Evolutionary conservation across 1,140 invertebrate genomes (phyloP).

Genomic region (Diorhabda elongata): DNA sequence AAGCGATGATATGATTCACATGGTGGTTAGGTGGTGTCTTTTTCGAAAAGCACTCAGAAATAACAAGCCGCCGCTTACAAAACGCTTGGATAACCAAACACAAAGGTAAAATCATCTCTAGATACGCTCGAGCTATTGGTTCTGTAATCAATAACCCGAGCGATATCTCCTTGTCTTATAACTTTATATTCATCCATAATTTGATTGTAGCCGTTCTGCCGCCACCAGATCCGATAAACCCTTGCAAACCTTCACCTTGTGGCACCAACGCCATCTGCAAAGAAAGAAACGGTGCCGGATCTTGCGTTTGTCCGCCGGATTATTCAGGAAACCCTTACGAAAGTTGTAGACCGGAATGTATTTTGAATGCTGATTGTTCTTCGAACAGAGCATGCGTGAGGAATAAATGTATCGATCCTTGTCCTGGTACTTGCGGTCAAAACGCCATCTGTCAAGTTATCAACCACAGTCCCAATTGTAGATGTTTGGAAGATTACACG

Average conservation of each 20-base stretch:
- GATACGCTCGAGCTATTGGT: too few species aligned
- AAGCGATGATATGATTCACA: constrained; percentile 19
- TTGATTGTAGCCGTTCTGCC: constrained; percentile 26
- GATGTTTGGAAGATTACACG: constrained; percentile 64
- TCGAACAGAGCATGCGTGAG: constrained; percentile 75
- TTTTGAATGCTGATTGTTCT: constrained; percentile 76
- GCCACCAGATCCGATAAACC: constrained; percentile 54
- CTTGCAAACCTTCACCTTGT: constrained; percentile 75
- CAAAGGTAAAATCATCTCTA: too few species aligned
- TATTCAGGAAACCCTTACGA: constrained; percentile 73
- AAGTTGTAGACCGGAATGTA: constrained; percentile 75
- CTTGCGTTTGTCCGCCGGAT: constrained; percentile 72
- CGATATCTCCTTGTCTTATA: too few species aligned
- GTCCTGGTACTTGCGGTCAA: constrained; percentile 71
- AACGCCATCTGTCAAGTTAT: constrained; percentile 77
- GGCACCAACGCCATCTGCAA: constrained; percentile 76
- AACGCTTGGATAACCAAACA: too few species aligned
- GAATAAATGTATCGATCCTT: constrained; percentile 80
- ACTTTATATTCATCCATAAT: too few species aligned
- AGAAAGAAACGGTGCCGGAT: constrained; percentile 67
- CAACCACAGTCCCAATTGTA: constrained; percentile 78
- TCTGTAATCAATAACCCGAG: too few species aligned
- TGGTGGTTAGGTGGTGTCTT: constrained; percentile 8
- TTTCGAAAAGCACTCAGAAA: too few species aligned
- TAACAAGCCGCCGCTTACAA: too few species aligned